Evolutionary conservation across 2,888 invertebrate species (phyloP), one percentile per base, ranked within the genome.

Genomic region (Strigamia crassipes): DNA sequence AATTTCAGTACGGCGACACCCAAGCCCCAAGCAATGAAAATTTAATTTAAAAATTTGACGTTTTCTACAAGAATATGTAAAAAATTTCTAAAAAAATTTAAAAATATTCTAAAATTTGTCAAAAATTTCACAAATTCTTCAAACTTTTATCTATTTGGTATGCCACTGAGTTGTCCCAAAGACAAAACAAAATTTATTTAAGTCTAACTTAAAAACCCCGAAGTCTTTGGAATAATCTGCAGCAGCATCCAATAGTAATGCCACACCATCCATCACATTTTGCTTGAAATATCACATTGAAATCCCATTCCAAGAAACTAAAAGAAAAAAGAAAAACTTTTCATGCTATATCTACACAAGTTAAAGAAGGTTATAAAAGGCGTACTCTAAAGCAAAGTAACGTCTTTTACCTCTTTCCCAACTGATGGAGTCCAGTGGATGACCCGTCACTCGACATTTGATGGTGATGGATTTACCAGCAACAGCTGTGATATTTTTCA

Each of bases 401-500:
- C 18, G 21, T 15, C n/a, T 46, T 34, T 83, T 84, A 88, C 88
- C 87, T 87, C 86, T 87, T 61, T 85, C 85, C 89, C 89, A 89
- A 4, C 84, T 85, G 27, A 88, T 86, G 8, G 85, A 84, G 78
- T 86, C 84, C 21, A 88, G 85, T 5, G 89, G 88, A 84, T 87
- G 87, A n/a, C 88, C 89, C 3, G 88, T 86, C 21, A 88, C 88
- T 81, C 87, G 87, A 83, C 89, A 89, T 38, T 85, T 84, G 9
- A 89, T 84, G 0, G 84, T 83, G 38, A 88, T 83, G 18, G 85
- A 85, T 41, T 86, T 85, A 13, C 85, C 85, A 10, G 84, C 82
- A n/a, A 85, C 81, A 31, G 84, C 84, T 0, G 85, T 84, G 15
- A 84, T 81, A 81, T 85, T 85, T 41, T 83, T 83, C 85, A 85